Evolutionary conservation across 2,797 vertebrate genomes (phyloP).

Genomic region (Alfaro cultratus): DNA sequence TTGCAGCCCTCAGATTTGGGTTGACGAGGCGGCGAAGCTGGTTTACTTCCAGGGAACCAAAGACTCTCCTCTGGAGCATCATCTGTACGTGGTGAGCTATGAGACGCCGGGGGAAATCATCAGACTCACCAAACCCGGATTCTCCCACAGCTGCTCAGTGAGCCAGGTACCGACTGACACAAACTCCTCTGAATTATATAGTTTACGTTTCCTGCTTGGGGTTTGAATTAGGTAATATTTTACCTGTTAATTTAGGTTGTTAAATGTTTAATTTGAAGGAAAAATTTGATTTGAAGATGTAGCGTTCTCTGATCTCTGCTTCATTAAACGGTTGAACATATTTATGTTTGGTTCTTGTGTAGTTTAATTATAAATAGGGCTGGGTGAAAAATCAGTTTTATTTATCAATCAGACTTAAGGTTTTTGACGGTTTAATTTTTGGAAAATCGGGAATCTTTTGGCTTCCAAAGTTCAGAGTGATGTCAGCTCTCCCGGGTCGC

Average conservation of each 20-base stretch:
- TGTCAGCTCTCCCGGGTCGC: too few species aligned
- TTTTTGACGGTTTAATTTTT: too few species aligned
- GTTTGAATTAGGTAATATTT: neutral
- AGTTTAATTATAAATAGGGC: neutral
- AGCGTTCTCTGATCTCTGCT: neutral
- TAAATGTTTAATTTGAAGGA: neutral
- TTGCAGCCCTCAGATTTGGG: slow-evolving; percentile 86
- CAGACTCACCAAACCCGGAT: slow-evolving; percentile 87
- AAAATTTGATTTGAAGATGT: neutral
- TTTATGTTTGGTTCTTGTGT: neutral
- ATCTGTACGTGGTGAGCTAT: slow-evolving; percentile 91
- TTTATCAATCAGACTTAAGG: too few species aligned
- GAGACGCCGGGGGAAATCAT: slow-evolving; percentile 83
- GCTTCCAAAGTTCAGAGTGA: too few species aligned
- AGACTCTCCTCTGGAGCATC: slow-evolving; percentile 92
- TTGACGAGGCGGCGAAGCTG: slow-evolving; percentile 85
- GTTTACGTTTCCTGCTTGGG: neutral
- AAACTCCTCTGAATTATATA: neutral
- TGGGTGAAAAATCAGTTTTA: too few species aligned
- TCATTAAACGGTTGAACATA: neutral
- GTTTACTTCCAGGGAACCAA: slow-evolving; percentile 92
- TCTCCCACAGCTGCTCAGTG: slow-evolving; percentile 91
- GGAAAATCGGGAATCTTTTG: too few species aligned
- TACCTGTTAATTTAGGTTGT: neutral
- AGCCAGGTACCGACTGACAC: slow-evolving; percentile 84